Percentiles rank a stretch among this genome's conserved stretches.
These are phyloP conservation scores for Heliconius eleuchia DNA, from an alignment of 1,140 invertebrate genomes.

Conservation along the genomic window DNA sequence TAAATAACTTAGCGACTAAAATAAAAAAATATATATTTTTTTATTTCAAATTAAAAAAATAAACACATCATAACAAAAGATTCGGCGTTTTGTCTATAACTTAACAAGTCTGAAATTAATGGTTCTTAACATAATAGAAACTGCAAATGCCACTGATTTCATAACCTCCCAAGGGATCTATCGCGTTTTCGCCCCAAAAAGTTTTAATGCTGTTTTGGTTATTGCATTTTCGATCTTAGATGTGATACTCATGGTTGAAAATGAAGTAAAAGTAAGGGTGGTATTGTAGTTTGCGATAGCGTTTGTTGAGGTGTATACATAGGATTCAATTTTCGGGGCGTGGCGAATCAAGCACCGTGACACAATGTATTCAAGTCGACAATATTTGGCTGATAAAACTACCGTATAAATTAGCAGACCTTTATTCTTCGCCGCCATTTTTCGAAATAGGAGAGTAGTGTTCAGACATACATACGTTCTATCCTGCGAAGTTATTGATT, in stretches of 20 bases:
- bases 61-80: conserved; percentile 39
- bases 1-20: no score
- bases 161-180: conserved; percentile 79
- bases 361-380: conserved; percentile 78
- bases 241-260: conserved; percentile 37
- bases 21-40: background rate
- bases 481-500: conserved; percentile 65
- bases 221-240: conserved; percentile 43
- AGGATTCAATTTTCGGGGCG: conserved; percentile 79
- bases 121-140: conserved; percentile 80
- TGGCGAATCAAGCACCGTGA: conserved; percentile 79
- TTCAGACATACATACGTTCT: conserved; percentile 49
- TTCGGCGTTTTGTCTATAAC: conserved; percentile 67
- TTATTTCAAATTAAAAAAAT: background rate
- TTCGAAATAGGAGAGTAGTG: conserved; percentile 55
- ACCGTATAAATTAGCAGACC: conserved; percentile 75
- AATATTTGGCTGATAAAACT: conserved; percentile 74
- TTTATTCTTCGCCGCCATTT: conserved; percentile 64
- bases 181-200: conserved; percentile 77
- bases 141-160: conserved; percentile 83
- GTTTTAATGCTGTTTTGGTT: conserved; percentile 36
- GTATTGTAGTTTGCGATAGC: conserved; percentile 54
- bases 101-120: conserved; percentile 80
- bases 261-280: conserved; percentile 26
- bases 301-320: conserved; percentile 71